Conservation (phyloP, 2,113 vertebrate species). For the Piaya cayana region DNA sequence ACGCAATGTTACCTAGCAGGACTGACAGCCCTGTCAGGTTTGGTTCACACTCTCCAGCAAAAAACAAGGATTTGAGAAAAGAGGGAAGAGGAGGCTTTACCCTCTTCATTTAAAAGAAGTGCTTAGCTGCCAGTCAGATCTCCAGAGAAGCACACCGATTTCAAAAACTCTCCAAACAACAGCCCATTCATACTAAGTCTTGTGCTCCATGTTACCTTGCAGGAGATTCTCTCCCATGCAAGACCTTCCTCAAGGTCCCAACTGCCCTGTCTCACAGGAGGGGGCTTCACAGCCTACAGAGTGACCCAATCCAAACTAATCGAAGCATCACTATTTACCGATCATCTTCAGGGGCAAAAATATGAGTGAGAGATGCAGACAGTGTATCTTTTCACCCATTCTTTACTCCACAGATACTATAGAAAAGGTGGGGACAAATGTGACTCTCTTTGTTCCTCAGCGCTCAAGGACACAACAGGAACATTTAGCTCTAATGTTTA, state of each 20-base stretch:
- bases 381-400: not conserved
- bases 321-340: fast-evolving
- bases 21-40: not conserved
- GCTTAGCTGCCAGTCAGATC: not conserved
- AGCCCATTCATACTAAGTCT: not conserved
- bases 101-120: not conserved
- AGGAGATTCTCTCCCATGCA: not conserved
- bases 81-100: not conserved
- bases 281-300: not conserved
- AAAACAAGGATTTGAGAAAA: not conserved
- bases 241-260: not conserved
- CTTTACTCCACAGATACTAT: not conserved
- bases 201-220: not conserved
- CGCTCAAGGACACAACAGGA: not conserved
- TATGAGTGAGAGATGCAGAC: not conserved
- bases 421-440: not conserved
- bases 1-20: not conserved
- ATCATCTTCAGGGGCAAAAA: not conserved
- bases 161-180: not conserved
- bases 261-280: not conserved
- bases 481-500: not conserved
- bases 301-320: not conserved
- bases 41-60: not conserved
- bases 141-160: not conserved
- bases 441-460: not conserved